Conservation (phyloP, 2,797 vertebrate genomes). For the Hirundo rustica region DNA sequence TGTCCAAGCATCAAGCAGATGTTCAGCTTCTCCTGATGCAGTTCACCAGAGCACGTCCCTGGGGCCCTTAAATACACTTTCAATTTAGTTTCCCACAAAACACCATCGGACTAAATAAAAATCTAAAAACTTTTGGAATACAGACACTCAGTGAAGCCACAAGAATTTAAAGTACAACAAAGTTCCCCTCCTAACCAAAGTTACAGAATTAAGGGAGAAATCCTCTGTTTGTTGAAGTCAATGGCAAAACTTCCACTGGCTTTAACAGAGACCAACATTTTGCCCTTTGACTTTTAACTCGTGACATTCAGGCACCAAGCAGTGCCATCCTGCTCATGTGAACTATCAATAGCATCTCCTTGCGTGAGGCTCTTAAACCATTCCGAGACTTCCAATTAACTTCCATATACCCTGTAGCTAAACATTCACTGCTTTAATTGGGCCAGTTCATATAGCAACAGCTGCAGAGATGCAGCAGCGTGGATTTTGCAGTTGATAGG, state of each 20-base stretch:
- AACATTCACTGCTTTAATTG: not conserved
- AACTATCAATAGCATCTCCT: not conserved
- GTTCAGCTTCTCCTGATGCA: slow-evolving; percentile 45
- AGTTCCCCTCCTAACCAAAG: not conserved
- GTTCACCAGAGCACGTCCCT: slow-evolving; percentile 37
- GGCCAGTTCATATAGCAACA: not conserved
- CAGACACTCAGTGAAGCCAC: not conserved
- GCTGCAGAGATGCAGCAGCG: not conserved
- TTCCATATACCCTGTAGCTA: not conserved
- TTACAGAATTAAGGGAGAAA: not conserved
- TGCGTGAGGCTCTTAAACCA: not conserved
- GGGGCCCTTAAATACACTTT: slow-evolving; percentile 19
- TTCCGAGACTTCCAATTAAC: not conserved
- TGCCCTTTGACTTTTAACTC: slow-evolving; percentile 39
- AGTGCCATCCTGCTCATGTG: not conserved
- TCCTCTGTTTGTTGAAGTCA: not conserved
- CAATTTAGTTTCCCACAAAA: slow-evolving; percentile 32
- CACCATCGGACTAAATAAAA: not conserved
- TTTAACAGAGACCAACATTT: not conserved
- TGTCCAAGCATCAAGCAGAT: not conserved
- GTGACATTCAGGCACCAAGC: not conserved
- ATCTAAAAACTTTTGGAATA: not conserved
- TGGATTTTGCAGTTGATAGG: not conserved
- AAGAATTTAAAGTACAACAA: not conserved
- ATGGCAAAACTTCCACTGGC: not conserved